Evolutionary conservation across 2,113 vertebrate genomes (phyloP), one percentile per base, ranked within the genome.

Genomic region (Strix uralensis): DNA sequence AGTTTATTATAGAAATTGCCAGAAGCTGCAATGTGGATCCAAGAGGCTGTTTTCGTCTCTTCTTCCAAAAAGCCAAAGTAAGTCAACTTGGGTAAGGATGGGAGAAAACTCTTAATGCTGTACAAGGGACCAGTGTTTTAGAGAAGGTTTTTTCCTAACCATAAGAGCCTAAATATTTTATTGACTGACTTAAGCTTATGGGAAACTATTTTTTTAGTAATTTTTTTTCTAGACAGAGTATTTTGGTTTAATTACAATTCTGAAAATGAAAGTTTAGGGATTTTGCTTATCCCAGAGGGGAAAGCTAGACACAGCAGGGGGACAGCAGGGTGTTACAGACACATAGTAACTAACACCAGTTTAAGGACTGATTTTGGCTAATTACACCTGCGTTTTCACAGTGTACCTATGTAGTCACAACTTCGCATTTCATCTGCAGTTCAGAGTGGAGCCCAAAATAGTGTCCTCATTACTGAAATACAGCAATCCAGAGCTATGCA

Each of bases 31-130:
- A 99, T 91, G 98, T 99, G 97, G 99, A 99, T 97, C 99, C 99
- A 63, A 98, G 99, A 77, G 99, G 99, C 79, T 99, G 99, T 98
- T 99, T 99, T 97, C 98, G 99, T 91, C 98, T 99, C 65, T 99
- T 99, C 98, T 99, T 99, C 97, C 99, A 99, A 95, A 99, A 99
- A 98, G 99, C 99, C 97, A 99, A 99, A 99, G 99, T 99, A 98
- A 98, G 98, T 95, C 71, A 32, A 2, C 40, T 52, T 54, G 11
- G 32, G 22, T 75, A 70, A 54, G 15, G 32, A 44, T 54, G 19
- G 57, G 20, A 84, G 47, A 72, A 72, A 81, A 79, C 32, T 57
- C 21, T 21, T 40, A 18, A 67, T 47, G 10, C 8, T 11, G 25
- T 78, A 40, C 13, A n/a, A 67, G 27, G 44, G 18, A 66, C 11